Percentiles rank a stretch among this genome's conserved stretches.
Conservation (phyloP, 2,113 vertebrate genomes). For the Amia ocellicauda region DNA sequence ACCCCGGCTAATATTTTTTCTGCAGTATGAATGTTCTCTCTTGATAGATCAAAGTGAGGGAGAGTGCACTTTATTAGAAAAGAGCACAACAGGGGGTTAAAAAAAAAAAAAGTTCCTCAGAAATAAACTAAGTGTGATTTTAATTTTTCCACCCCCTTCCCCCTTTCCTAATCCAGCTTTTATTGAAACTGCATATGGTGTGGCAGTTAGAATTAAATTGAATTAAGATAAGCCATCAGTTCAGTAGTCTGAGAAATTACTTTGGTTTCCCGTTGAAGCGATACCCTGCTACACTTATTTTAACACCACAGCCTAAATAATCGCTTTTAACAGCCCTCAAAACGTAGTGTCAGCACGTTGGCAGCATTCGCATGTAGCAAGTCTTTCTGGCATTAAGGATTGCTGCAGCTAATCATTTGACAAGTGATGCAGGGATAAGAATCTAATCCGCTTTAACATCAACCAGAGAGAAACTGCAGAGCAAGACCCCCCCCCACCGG, state of each 20-base stretch:
- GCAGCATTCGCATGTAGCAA: neutral
- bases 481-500: neutral
- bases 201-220: conserved; percentile 8
- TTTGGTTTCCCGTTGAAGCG: neutral
- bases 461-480: neutral
- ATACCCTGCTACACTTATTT: neutral
- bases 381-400: neutral
- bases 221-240: conserved; percentile 13
- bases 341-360: neutral
- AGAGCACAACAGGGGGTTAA: too few species aligned
- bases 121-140: too few species aligned
- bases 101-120: too few species aligned
- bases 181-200: neutral
- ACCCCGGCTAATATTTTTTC: too few species aligned
- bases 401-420: neutral
- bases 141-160: too few species aligned
- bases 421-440: neutral
- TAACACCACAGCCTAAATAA: conserved; percentile 1
- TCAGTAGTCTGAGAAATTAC: conserved; percentile 8
- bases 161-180: too few species aligned
- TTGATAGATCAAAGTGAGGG: too few species aligned
- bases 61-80: too few species aligned
- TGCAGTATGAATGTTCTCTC: too few species aligned
- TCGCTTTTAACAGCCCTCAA: neutral
- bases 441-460: neutral